These are phyloP conservation scores for Hylia prasina DNA, from an alignment of 2,113 vertebrate species.

Conservation along the genomic window DNA sequence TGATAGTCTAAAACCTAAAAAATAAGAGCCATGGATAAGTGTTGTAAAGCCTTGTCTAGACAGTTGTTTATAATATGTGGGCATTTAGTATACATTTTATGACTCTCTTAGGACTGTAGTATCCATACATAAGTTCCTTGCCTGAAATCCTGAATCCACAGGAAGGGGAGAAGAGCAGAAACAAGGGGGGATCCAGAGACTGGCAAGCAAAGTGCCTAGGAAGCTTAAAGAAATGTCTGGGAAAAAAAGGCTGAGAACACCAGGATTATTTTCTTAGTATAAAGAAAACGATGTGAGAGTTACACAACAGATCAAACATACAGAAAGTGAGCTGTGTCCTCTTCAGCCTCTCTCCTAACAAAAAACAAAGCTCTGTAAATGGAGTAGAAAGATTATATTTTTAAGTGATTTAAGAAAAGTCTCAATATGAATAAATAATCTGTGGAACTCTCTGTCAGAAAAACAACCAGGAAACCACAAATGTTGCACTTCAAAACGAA, in stretches of 20 bases:
- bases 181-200: not conserved
- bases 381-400: not conserved
- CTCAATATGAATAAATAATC: not conserved
- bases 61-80: not conserved
- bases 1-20: not conserved
- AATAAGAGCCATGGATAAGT: not conserved
- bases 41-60: not conserved
- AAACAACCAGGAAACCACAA: not conserved
- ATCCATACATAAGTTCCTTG: not conserved
- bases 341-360: not conserved
- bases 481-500: not conserved
- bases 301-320: not conserved
- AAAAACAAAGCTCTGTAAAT: not conserved
- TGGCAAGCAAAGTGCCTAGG: not conserved
- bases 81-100: not conserved
- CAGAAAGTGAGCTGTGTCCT: not conserved
- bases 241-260: not conserved
- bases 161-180: not conserved
- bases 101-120: not conserved
- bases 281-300: not conserved
- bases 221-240: not conserved
- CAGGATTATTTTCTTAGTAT: not conserved
- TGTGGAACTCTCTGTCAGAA: not conserved
- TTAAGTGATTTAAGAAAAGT: not conserved
- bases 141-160: not conserved